Evolutionary conservation across 2,113 vertebrate genomes (phyloP).

Genomic region (Tragelaphus imberbis): DNA sequence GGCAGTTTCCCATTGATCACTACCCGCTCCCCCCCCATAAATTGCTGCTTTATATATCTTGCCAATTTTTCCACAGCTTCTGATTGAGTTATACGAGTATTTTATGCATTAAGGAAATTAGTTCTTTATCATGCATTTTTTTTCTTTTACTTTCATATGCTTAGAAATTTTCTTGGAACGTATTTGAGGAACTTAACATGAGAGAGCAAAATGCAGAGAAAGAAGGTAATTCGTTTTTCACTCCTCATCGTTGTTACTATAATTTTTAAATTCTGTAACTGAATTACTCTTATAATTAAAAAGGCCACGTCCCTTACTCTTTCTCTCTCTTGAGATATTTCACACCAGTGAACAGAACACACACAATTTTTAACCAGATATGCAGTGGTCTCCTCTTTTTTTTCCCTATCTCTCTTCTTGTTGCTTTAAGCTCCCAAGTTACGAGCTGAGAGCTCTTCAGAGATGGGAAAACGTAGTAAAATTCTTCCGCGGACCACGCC

Average conservation of each 20-base stretch:
- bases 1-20: not conserved
- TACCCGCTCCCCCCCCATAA: not conserved
- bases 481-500: slow-evolving; percentile 73
- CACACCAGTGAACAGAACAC: not conserved
- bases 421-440: slow-evolving; percentile 63
- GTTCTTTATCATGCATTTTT: not conserved
- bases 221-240: not conserved
- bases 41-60: not conserved
- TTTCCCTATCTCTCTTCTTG: not conserved
- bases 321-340: not conserved
- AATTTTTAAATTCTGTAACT: not conserved
- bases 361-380: not conserved
- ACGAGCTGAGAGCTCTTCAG: slow-evolving; percentile 70
- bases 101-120: slow-evolving; percentile 3
- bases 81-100: not conserved
- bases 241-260: not conserved
- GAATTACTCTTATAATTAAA: not conserved
- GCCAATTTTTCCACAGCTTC: not conserved
- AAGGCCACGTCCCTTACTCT: not conserved
- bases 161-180: not conserved
- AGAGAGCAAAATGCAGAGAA: not conserved
- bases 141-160: not conserved
- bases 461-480: slow-evolving; percentile 67
- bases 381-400: slow-evolving; percentile 42
- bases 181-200: not conserved